A percentile compares a stretch with the other conserved stretches of the same genome.
Conservation (phyloP, 1,140 invertebrate species). For the Brevipalpus yothersi region DNA sequence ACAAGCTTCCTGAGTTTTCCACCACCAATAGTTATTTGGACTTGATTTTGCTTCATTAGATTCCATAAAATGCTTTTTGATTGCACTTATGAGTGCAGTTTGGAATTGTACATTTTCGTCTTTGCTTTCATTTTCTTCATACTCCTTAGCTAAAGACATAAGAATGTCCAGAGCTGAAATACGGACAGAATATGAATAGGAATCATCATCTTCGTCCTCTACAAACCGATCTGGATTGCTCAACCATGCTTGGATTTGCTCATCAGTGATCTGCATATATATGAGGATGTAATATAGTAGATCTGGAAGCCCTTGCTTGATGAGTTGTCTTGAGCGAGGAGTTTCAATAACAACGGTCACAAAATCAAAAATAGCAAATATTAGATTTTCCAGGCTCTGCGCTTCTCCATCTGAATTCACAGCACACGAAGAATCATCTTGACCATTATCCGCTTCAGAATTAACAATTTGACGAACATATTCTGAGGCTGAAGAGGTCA, state of each 20-base stretch:
- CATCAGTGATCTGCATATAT: conserved; percentile 50
- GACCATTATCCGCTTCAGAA: conserved; percentile 17
- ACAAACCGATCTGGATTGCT: conserved; percentile 45
- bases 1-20: conserved; percentile 49
- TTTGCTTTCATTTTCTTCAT: conserved; percentile 1
- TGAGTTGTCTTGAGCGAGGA: conserved; percentile 30
- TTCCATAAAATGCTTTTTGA: conserved; percentile 37
- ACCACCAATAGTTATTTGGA: conserved; percentile 22
- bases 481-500: conserved; percentile 38
- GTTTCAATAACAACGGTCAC: conserved; percentile 36
- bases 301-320: conserved; percentile 38
- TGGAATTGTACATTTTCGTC: conserved; percentile 7
- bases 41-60: conserved; percentile 29
- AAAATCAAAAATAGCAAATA: conserved; percentile 52
- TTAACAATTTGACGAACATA: conserved; percentile 35
- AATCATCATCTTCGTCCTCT: conserved; percentile 46
- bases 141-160: conserved; percentile 11
- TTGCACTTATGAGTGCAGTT: conserved; percentile 8
- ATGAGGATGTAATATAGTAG: conserved; percentile 45
- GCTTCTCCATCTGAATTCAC: conserved; percentile 32
- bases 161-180: conserved; percentile 46
- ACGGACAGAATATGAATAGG: conserved; percentile 40
- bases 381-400: conserved; percentile 41
- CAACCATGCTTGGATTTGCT: conserved; percentile 41
- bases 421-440: conserved; percentile 21